phyloP scores from a whole-genome alignment of 2,888 invertebrate species.

The Nephrotoma guestfalica region DNA sequence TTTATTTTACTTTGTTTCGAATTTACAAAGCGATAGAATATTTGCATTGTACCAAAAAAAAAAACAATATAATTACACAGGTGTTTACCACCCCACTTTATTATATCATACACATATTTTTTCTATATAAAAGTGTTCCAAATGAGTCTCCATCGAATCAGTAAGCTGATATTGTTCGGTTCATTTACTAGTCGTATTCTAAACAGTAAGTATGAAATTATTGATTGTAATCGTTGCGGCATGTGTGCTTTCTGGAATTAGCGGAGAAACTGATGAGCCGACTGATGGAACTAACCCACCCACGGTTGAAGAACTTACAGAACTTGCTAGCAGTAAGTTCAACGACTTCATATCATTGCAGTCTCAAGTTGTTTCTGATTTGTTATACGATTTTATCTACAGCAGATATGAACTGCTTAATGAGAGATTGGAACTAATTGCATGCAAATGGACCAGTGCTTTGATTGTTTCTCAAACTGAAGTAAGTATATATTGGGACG shows the following conservation, averaged over 20 bases:
- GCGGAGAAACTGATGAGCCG: background rate
- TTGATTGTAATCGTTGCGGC: background rate
- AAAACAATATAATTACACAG: background rate
- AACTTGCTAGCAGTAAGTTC: background rate
- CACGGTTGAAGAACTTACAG: background rate
- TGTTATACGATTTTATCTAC: background rate
- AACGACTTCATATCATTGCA: background rate
- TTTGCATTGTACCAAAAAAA: background rate
- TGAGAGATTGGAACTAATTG: background rate
- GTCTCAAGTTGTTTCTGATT: background rate
- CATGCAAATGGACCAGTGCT: background rate
- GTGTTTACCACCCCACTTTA: background rate
- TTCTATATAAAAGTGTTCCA: background rate
- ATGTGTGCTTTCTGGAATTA: background rate
- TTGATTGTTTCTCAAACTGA: background rate
- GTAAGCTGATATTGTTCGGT: background rate
- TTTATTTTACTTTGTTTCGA: no score
- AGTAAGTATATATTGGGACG: background rate
- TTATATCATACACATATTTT: background rate
- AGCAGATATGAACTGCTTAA: background rate
- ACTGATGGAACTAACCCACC: background rate
- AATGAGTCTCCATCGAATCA: background rate
- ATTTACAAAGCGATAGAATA: background rate
- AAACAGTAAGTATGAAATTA: background rate
- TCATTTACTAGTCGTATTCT: background rate